phyloP scores from a whole-genome alignment of 2,797 vertebrate genomes.

The Agapornis canus region DNA sequence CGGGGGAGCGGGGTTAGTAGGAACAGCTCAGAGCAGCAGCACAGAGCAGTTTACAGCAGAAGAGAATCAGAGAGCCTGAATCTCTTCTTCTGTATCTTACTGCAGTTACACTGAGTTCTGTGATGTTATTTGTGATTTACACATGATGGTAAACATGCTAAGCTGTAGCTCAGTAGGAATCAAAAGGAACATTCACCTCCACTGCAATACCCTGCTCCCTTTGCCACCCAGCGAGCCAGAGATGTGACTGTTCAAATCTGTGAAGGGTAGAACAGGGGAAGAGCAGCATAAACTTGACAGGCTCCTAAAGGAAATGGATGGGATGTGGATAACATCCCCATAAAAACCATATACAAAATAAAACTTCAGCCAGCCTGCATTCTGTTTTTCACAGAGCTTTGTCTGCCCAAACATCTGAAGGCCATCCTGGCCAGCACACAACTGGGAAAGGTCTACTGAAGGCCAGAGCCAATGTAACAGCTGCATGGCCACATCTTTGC shows the following conservation, averaged over 20 bases:
- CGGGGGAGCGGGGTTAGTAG: neutral
- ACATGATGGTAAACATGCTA: neutral
- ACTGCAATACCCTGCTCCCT: neutral
- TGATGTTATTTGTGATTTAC: neutral
- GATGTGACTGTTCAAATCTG: neutral
- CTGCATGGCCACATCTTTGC: neutral
- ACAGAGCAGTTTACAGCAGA: neutral
- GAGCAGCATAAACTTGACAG: neutral
- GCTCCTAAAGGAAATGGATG: neutral
- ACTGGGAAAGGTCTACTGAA: neutral
- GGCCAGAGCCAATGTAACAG: neutral
- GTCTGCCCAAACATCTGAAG: neutral
- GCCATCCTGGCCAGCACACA: neutral
- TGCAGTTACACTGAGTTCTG: neutral
- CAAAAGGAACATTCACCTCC: neutral
- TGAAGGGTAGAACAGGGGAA: neutral
- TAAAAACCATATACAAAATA: neutral
- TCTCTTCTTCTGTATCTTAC: neutral
- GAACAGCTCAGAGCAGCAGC: neutral
- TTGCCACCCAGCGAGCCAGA: neutral
- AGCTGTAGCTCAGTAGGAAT: neutral
- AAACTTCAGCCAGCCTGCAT: neutral
- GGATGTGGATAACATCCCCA: neutral
- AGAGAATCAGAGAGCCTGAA: neutral
- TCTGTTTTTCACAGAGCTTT: neutral